These are phyloP conservation scores for Tringa solitaria DNA, from an alignment of 2,113 vertebrate genomes.

Conservation along the genomic window DNA sequence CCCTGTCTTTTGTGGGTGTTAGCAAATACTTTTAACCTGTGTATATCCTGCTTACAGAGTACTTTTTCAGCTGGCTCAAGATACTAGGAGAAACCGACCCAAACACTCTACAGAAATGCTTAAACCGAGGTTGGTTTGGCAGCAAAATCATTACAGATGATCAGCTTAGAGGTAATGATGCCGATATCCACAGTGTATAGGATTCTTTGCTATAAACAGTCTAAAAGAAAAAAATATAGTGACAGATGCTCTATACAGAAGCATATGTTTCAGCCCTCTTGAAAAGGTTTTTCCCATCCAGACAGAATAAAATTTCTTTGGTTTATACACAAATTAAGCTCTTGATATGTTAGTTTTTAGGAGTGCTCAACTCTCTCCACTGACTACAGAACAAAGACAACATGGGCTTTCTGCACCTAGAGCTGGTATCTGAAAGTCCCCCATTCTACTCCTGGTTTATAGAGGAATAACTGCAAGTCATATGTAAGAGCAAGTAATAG, in stretches of 20 bases:
- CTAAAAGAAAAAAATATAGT: neutral
- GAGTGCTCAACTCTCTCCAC: neutral
- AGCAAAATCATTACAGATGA: neutral
- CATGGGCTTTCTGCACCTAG: neutral
- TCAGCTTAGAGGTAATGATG: neutral
- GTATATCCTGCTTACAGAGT: neutral
- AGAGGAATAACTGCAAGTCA: neutral
- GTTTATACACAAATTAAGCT: neutral
- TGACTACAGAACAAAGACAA: neutral
- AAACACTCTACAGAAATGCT: neutral
- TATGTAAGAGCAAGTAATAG: neutral
- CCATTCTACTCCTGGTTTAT: neutral
- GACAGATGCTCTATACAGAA: constrained; percentile 23
- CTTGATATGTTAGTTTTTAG: neutral
- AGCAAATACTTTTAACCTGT: neutral
- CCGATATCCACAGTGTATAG: neutral
- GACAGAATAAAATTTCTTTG: neutral
- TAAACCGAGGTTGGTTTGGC: neutral
- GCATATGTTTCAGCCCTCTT: neutral
- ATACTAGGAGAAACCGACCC: neutral
- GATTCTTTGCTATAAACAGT: neutral
- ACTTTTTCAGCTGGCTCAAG: neutral
- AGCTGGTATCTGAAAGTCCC: neutral
- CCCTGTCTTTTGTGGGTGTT: neutral
- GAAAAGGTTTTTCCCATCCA: neutral